Conservation (phyloP, 2,888 invertebrate species). For the Drosophila engyochracea region DNA sequence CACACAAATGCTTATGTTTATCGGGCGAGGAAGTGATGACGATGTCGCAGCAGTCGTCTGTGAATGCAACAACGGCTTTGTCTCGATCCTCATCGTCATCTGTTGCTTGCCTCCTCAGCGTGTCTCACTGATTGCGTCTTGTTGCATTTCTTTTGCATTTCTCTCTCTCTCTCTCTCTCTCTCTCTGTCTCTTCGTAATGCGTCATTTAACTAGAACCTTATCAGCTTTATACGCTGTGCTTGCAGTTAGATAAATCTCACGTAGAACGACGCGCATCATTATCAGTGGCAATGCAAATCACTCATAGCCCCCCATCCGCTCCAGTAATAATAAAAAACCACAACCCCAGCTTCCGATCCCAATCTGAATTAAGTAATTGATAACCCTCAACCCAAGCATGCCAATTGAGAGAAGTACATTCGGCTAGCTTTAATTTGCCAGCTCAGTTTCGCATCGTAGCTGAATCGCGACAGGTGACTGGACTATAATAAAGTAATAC, state of each 20-base stretch:
- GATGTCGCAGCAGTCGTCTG: conserved; percentile 53
- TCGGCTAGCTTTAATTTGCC: conserved; percentile 26
- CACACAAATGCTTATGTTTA: conserved; percentile 42
- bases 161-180: neutral
- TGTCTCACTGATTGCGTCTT: conserved; percentile 11
- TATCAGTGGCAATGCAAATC: conserved; percentile 34
- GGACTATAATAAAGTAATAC: neutral
- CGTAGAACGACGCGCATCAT: conserved; percentile 48
- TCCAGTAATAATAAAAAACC: neutral
- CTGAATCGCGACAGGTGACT: conserved; percentile 45
- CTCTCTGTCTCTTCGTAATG: conserved; percentile 40
- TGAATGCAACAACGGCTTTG: conserved; percentile 26
- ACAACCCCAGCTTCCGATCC: conserved; percentile 36
- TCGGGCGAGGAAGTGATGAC: conserved; percentile 75
- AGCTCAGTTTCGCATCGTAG: conserved; percentile 36
- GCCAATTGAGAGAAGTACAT: conserved; percentile 12
- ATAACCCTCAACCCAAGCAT: conserved; percentile 70
- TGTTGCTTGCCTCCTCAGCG: neutral
- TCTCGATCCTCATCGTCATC: conserved; percentile 25
- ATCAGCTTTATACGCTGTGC: conserved; percentile 41
- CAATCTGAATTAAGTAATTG: conserved; percentile 59
- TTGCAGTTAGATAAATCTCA: conserved; percentile 62
- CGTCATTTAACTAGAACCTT: conserved; percentile 62
- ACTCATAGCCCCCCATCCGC: conserved; percentile 32
- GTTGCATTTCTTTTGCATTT: conserved; percentile 14